phyloP scores from a whole-genome alignment of 2,888 invertebrate species.

The Omphaloscelis lunosa region DNA sequence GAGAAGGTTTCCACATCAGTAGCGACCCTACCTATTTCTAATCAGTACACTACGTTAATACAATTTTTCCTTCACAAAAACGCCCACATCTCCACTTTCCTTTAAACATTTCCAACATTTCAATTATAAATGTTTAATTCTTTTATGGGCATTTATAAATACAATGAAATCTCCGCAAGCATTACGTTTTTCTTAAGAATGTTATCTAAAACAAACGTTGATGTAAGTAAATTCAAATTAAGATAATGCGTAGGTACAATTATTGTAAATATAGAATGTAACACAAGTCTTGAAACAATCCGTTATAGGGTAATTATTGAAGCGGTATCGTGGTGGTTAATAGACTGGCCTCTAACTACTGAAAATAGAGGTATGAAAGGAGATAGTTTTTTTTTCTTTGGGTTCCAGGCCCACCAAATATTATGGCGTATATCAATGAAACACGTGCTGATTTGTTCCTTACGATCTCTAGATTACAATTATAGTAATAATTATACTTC shows the following conservation, averaged over 20 bases:
- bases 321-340: neutral
- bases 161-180: neutral
- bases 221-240: neutral
- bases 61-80: neutral
- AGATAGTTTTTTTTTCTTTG: no score
- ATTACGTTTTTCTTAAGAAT: constrained; percentile 27
- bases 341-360: neutral
- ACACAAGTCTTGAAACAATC: neutral
- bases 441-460: no score
- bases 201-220: constrained; percentile 22
- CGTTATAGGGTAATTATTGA: neutral
- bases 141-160: neutral
- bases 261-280: neutral
- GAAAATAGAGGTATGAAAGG: neutral
- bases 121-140: neutral
- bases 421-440: no score
- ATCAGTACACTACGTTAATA: neutral
- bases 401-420: no score
- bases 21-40: neutral
- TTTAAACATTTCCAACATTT: neutral
- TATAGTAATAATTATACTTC: no score
- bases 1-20: neutral
- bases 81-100: neutral
- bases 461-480: no score
- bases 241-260: neutral